Conservation (phyloP, 2,113 vertebrate species). For the Potamarius usumacintae region DNA sequence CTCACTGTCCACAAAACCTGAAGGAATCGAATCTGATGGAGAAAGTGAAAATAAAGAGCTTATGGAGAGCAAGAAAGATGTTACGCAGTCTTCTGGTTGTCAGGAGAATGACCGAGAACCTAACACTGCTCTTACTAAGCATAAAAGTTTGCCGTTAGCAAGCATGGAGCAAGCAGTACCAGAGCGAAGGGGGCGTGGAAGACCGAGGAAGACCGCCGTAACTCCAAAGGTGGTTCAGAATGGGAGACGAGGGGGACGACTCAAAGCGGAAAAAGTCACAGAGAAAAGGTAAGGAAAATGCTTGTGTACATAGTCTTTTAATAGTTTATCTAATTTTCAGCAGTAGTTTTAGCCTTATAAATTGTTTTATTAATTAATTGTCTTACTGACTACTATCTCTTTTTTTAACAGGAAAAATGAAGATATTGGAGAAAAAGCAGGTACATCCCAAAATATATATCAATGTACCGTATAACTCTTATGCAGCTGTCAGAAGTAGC, state of each 20-base stretch:
- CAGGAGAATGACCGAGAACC: background rate
- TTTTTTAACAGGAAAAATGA: constrained; percentile 28
- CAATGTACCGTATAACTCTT: background rate
- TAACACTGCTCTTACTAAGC: background rate
- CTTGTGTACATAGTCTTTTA: background rate
- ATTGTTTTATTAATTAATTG: background rate
- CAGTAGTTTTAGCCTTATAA: background rate
- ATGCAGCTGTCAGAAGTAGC: background rate
- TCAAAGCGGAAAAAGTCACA: background rate
- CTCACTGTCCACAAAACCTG: background rate
- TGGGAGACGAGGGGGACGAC: background rate
- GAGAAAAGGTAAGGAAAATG: constrained; percentile 7
- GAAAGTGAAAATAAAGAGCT: background rate
- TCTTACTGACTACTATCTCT: background rate
- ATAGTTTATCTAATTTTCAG: background rate
- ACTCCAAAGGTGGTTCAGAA: background rate
- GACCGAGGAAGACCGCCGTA: constrained; percentile 31
- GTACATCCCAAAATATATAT: background rate
- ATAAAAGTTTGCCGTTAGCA: background rate
- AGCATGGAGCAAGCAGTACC: background rate
- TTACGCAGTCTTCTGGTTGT: background rate
- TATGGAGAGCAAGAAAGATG: background rate
- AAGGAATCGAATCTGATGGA: background rate
- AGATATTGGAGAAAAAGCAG: constrained; percentile 2
- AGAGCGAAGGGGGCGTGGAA: constrained; percentile 24